Conservation (phyloP, 2,888 invertebrate genomes). For the Neoaliturus tenellus region DNA sequence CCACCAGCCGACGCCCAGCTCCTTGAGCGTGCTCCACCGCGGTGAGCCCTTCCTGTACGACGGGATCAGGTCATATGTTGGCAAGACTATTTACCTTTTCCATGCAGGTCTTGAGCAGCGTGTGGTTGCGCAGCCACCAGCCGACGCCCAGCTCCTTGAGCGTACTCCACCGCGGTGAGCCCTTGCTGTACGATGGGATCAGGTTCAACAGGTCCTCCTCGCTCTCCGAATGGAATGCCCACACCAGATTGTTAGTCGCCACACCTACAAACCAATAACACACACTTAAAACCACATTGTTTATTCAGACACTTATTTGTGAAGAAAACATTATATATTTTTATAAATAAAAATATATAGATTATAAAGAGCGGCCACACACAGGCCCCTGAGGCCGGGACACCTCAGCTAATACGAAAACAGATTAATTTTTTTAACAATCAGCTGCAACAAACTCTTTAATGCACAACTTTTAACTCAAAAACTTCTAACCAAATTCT, state of each 20-base stretch:
- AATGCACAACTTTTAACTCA: no score
- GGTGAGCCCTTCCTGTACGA: conserved; percentile 90
- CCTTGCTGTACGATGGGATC: conserved; percentile 91
- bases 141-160: conserved; percentile 94
- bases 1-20: conserved; percentile 98
- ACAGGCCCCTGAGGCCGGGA: no score
- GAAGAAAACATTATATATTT: no score
- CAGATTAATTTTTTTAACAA: no score
- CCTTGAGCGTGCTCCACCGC: conserved; percentile 93
- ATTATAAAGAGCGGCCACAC: no score
- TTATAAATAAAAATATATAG: no score
- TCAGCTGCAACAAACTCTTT: no score
- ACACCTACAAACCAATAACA: no score
- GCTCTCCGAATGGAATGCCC: conserved; percentile 99
- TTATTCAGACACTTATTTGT: no score
- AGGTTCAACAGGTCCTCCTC: conserved; percentile 95
- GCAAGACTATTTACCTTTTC: conserved; percentile 79
- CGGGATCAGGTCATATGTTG: conserved; percentile 92
- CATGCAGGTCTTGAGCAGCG: conserved; percentile 87
- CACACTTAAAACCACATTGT: no score
- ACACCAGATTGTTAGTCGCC: conserved; percentile 94
- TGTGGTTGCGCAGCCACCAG: conserved; percentile 96
- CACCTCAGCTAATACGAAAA: no score
- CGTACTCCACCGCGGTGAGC: conserved; percentile 91
- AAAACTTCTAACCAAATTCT: no score